Percentiles rank a stretch among this genome's conserved stretches.
These are phyloP conservation scores for Meandrusa payeni DNA, from an alignment of 2,888 invertebrate species.

Conservation along the genomic window DNA sequence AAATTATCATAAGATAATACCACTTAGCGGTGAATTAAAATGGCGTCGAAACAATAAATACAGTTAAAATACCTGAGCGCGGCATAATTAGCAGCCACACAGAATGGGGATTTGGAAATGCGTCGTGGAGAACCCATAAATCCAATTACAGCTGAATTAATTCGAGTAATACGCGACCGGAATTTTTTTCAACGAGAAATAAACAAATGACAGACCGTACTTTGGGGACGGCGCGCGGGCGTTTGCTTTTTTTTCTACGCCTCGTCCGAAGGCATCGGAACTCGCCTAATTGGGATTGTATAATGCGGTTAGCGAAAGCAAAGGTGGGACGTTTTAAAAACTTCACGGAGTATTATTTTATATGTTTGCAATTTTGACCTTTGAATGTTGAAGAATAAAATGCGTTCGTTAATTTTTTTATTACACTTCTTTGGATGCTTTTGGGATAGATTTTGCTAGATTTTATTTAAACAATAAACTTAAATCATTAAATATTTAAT, in stretches of 20 bases:
- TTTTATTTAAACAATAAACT: no score
- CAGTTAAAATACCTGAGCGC: slow-evolving; percentile 56
- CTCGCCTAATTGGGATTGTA: slow-evolving; percentile 25
- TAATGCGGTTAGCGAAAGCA: slow-evolving; percentile 23
- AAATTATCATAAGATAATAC: slow-evolving; percentile 40
- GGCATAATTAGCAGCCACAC: slow-evolving; percentile 69
- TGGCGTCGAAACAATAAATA: slow-evolving; percentile 53
- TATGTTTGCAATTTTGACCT: slow-evolving; percentile 5
- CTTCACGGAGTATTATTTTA: slow-evolving; percentile 22
- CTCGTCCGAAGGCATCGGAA: slow-evolving; percentile 14
- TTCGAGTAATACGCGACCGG: slow-evolving; percentile 50
- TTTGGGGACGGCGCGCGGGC: slow-evolving; percentile 21
- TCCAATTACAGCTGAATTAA: slow-evolving; percentile 70
- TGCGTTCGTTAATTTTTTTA: neutral
- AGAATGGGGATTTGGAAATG: slow-evolving; percentile 49
- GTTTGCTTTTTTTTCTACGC: slow-evolving; percentile 19
- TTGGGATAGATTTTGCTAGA: no score
- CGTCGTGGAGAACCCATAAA: slow-evolving; percentile 53
- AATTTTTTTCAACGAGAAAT: slow-evolving; percentile 33
- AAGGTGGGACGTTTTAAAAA: slow-evolving; percentile 18
- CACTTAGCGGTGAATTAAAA: slow-evolving; percentile 51
- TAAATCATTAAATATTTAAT: no score
- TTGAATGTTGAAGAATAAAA: neutral
- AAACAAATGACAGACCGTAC: slow-evolving; percentile 26
- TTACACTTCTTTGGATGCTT: no score